A percentile compares a stretch with the other conserved stretches of the same genome.
phyloP scores from a whole-genome alignment of 2,797 vertebrate species.

The Ptychadena robeensis region DNA sequence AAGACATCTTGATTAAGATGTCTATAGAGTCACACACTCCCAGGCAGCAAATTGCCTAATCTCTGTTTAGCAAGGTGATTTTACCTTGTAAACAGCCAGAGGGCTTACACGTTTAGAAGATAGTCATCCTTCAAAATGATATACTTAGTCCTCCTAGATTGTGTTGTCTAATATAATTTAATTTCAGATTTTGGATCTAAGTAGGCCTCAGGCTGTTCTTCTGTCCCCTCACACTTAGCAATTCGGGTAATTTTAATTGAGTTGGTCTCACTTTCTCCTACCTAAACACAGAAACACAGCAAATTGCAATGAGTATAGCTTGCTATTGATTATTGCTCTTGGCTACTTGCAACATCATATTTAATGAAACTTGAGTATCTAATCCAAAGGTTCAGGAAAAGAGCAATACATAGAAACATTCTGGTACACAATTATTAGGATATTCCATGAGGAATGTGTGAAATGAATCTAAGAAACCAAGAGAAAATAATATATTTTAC shows the following conservation, averaged over 20 bases:
- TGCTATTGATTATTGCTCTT: conserved; percentile 7
- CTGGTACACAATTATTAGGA: conserved; percentile 36
- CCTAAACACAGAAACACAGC: conserved; percentile 13
- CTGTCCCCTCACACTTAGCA: conserved; percentile 42
- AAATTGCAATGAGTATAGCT: conserved; percentile 56
- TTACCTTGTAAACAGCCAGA: conserved; percentile 62
- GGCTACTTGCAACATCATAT: conserved; percentile 35
- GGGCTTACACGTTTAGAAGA: conserved; percentile 60
- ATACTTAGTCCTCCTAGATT: conserved; percentile 53
- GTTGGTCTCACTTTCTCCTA: conserved; percentile 35
- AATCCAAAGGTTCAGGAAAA: conserved; percentile 54
- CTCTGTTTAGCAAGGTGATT: conserved; percentile 61
- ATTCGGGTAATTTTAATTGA: conserved; percentile 21
- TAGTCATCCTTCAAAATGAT: conserved; percentile 59
- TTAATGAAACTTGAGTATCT: conserved; percentile 46
- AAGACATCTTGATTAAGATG: conserved; percentile 62
- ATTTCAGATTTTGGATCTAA: conserved; percentile 35
- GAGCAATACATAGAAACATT: conserved; percentile 42
- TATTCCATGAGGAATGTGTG: background rate
- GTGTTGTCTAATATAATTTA: conserved; percentile 1
- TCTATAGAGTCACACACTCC: conserved; percentile 51
- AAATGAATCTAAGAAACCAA: conserved; percentile 17
- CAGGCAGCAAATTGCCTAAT: conserved; percentile 60
- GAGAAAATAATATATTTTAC: conserved; percentile 32
- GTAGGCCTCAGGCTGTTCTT: conserved; percentile 13